A percentile compares a stretch with the other conserved stretches of the same genome.
These are phyloP conservation scores for Anthoptus insignis DNA, from an alignment of 2,888 invertebrate species.

Conservation along the genomic window DNA sequence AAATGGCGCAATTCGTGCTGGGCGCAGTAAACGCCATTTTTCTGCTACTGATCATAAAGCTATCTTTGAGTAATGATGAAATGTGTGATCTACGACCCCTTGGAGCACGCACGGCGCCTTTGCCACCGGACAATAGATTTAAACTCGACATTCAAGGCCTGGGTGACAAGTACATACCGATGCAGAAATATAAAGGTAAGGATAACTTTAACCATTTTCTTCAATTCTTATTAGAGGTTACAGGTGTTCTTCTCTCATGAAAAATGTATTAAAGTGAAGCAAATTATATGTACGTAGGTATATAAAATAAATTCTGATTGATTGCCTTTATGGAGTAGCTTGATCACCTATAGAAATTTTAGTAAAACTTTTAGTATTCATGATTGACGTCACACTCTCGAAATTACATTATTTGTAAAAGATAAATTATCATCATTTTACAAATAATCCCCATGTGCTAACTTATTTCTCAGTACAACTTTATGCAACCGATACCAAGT, in stretches of 20 bases:
- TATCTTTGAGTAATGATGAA: constrained; percentile 47
- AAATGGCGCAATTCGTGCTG: constrained; percentile 9
- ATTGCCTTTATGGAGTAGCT: too few species aligned
- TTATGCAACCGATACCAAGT: constrained; percentile 60
- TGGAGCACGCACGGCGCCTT: constrained; percentile 64
- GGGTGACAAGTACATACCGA: constrained; percentile 61
- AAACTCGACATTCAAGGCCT: constrained; percentile 65
- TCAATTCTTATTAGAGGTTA: too few species aligned
- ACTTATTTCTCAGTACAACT: constrained; percentile 61
- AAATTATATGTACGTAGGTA: too few species aligned
- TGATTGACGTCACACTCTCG: too few species aligned
- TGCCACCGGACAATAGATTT: constrained; percentile 75
- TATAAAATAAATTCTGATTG: too few species aligned
- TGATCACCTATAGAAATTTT: too few species aligned
- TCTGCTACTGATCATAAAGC: constrained; percentile 3
- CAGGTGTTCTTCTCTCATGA: too few species aligned
- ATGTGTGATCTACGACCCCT: constrained; percentile 69
- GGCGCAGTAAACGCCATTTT: background rate
- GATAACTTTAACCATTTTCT: too few species aligned
- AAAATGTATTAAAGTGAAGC: too few species aligned
- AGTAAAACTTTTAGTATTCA: too few species aligned
- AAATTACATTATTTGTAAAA: background rate
- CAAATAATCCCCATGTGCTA: background rate
- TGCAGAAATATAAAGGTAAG: constrained; percentile 64
- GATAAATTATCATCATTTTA: background rate